These are phyloP conservation scores for Oncorhynchus keta DNA, from an alignment of 2,113 vertebrate species.

Conservation along the genomic window DNA sequence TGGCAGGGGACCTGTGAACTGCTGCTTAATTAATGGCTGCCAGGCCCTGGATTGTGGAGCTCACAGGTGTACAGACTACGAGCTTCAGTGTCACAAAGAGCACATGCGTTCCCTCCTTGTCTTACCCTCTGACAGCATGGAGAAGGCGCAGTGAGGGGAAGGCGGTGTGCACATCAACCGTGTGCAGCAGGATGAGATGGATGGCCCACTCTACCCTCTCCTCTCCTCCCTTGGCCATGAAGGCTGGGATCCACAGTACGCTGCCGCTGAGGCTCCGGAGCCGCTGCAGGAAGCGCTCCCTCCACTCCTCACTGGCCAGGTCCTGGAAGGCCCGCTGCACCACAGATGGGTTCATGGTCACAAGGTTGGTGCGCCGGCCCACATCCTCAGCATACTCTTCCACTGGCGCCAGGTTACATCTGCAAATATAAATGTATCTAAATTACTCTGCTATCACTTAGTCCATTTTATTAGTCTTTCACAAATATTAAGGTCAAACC, in stretches of 20 bases:
- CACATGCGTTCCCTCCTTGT: background rate
- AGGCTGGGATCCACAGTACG: slow-evolving; percentile 95
- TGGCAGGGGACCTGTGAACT: slow-evolving; percentile 37
- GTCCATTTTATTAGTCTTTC: background rate
- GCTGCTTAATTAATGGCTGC: slow-evolving; percentile 30
- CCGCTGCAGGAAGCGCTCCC: slow-evolving; percentile 84
- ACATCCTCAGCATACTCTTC: slow-evolving; percentile 86
- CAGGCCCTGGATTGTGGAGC: slow-evolving; percentile 32
- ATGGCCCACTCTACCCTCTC: slow-evolving; percentile 92
- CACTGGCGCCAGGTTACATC: slow-evolving; percentile 94
- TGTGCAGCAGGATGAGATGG: slow-evolving; percentile 87
- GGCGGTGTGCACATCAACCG: slow-evolving; percentile 86
- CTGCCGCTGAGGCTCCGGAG: slow-evolving; percentile 85
- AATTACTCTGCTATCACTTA: background rate
- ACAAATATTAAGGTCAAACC: background rate
- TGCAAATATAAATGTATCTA: slow-evolving; percentile 43
- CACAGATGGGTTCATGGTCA: slow-evolving; percentile 97
- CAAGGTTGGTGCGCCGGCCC: slow-evolving; percentile 85
- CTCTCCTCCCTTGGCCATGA: slow-evolving; percentile 95
- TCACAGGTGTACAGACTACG: slow-evolving; percentile 36
- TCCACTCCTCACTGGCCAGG: slow-evolving; percentile 85
- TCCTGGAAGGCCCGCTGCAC: slow-evolving; percentile 94
- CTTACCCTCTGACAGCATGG: slow-evolving; percentile 94
- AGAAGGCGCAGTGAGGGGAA: slow-evolving; percentile 93
- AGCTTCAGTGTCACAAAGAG: background rate